Evolutionary conservation across 2,888 invertebrate species (phyloP).

Genomic region (Lepidochrysops patricia): DNA sequence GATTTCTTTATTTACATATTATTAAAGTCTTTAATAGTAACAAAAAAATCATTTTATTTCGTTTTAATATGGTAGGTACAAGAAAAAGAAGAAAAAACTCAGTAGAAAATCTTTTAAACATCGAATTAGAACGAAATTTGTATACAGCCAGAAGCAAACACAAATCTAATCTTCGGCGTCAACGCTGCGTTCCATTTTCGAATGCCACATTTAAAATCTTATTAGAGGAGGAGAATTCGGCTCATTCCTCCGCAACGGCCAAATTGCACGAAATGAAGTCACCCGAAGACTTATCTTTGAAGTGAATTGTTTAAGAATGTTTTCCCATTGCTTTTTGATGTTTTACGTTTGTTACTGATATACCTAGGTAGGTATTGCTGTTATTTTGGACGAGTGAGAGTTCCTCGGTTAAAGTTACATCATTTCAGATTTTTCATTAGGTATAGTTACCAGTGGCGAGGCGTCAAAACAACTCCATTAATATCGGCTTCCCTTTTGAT

Average conservation of each 20-base stretch:
- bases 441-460: no score
- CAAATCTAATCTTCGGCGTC: constrained; percentile 14
- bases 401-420: background rate
- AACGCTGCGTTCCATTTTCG: constrained; percentile 40
- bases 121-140: constrained; percentile 13
- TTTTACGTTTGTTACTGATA: constrained; percentile 15
- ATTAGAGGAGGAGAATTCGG: constrained; percentile 40
- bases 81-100: no score
- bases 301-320: constrained; percentile 27
- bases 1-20: no score
- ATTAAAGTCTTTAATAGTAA: no score
- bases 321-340: constrained; percentile 22
- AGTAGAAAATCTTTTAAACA: background rate
- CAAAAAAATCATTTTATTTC: no score
- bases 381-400: background rate
- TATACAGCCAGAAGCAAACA: constrained; percentile 9
- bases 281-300: constrained; percentile 40
- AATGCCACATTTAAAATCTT: constrained; percentile 59
- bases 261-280: constrained; percentile 41
- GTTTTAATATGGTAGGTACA: no score
- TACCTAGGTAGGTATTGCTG: no score
- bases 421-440: background rate
- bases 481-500: no score
- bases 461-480: no score
- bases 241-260: constrained; percentile 36